These are phyloP conservation scores for Leptocoma aspasia DNA, from an alignment of 2,113 vertebrate genomes.

Conservation along the genomic window DNA sequence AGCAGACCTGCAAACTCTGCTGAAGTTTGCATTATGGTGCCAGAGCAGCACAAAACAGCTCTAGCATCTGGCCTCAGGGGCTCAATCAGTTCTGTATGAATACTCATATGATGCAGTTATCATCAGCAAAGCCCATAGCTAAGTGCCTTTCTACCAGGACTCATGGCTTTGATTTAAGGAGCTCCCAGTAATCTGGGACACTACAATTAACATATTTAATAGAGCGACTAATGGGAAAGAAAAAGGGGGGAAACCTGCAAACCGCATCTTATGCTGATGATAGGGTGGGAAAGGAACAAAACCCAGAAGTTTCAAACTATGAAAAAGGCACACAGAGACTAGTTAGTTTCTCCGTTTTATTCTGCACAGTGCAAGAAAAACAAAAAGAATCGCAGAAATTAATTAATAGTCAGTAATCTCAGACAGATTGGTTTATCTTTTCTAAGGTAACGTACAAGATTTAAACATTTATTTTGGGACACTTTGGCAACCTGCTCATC, in stretches of 20 bases:
- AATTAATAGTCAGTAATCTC: neutral
- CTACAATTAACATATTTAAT: conserved; percentile 68
- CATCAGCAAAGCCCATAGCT: conserved; percentile 45
- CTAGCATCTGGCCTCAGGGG: conserved; percentile 51
- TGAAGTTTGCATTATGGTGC: conserved; percentile 8
- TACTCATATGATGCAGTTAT: conserved; percentile 57
- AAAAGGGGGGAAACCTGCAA: neutral
- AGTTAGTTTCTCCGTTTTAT: neutral
- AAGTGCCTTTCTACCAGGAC: conserved; percentile 42
- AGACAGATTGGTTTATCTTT: neutral
- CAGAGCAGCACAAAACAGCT: conserved; percentile 45
- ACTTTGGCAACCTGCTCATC: neutral
- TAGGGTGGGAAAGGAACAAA: neutral
- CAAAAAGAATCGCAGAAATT: neutral
- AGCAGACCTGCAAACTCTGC: neutral
- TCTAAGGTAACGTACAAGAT: neutral
- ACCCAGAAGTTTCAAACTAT: neutral
- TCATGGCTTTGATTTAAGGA: conserved; percentile 60
- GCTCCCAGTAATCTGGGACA: conserved; percentile 57
- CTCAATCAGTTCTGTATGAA: conserved; percentile 61
- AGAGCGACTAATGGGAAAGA: conserved; percentile 59
- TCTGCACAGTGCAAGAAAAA: neutral
- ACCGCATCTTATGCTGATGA: neutral
- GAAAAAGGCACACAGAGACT: neutral
- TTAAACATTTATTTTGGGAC: neutral